These are phyloP conservation scores for Spinus olivaceus DNA, from an alignment of 2,797 vertebrate species.

Conservation along the genomic window DNA sequence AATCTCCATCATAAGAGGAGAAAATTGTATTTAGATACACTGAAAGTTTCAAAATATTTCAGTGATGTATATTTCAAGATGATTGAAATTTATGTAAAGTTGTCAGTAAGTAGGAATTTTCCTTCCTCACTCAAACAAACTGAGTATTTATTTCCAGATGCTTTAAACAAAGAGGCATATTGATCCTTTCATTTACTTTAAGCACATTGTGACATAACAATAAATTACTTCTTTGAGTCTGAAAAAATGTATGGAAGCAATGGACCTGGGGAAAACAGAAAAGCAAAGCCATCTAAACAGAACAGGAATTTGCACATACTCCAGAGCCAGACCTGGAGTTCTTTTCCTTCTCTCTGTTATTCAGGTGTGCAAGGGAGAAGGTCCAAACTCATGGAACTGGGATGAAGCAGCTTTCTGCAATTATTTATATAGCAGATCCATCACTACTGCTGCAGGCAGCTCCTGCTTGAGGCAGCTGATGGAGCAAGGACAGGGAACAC, in stretches of 20 bases:
- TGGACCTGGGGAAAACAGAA: not conserved
- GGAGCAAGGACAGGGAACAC: not conserved
- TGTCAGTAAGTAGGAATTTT: not conserved
- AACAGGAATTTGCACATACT: not conserved
- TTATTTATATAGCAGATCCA: not conserved
- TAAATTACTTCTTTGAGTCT: not conserved
- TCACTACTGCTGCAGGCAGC: not conserved
- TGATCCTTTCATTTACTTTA: not conserved
- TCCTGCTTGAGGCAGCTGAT: not conserved
- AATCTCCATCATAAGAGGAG: not conserved
- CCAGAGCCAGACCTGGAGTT: not conserved
- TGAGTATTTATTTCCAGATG: not conserved
- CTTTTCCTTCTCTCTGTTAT: not conserved
- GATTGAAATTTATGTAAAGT: not conserved
- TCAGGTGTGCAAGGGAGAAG: not conserved
- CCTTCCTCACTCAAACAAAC: not conserved
- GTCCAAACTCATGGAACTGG: not conserved
- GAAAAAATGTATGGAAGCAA: not conserved
- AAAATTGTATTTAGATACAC: not conserved
- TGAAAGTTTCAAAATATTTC: not conserved
- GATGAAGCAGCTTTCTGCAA: not conserved
- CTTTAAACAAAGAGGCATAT: not conserved
- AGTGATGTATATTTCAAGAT: not conserved
- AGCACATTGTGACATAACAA: not conserved
- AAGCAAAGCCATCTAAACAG: not conserved